Conservation (phyloP, 2,797 vertebrate genomes). For the Falco novaeseelandiae region DNA sequence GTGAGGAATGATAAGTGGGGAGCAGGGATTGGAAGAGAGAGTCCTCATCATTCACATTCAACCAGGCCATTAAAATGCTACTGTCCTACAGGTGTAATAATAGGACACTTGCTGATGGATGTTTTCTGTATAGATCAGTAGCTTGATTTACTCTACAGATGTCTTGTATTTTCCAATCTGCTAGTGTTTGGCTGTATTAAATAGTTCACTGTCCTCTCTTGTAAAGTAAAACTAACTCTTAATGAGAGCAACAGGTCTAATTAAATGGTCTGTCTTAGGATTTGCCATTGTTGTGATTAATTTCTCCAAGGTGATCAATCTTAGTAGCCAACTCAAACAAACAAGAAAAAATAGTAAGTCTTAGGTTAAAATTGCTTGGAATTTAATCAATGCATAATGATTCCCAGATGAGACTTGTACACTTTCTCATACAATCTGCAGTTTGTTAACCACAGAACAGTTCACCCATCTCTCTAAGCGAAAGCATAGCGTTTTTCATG, state of each 20-base stretch:
- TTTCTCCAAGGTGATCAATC: conserved; percentile 38
- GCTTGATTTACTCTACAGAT: not conserved
- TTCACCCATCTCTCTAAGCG: not conserved
- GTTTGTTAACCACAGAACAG: not conserved
- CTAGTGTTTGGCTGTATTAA: not conserved
- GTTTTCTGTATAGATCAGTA: not conserved
- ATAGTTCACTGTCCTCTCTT: not conserved
- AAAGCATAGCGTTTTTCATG: not conserved
- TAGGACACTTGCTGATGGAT: not conserved
- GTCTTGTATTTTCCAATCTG: not conserved
- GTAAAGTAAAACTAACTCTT: conserved; percentile 20
- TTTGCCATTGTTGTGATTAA: conserved; percentile 49
- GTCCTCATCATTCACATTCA: not conserved
- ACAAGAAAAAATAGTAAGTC: conserved; percentile 23
- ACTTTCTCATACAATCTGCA: not conserved
- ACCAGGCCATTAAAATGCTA: not conserved
- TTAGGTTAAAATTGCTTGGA: conserved; percentile 44
- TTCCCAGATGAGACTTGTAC: conserved; percentile 27
- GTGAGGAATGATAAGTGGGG: not conserved
- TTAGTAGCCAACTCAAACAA: conserved; percentile 21
- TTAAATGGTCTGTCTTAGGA: not conserved
- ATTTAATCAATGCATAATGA: conserved; percentile 29
- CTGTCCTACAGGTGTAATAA: not conserved
- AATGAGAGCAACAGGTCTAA: conserved; percentile 24
- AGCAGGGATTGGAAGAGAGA: not conserved